Base-by-base conservation (phyloP, 1,140 invertebrate species). In the Cylas formicarius region DNA sequence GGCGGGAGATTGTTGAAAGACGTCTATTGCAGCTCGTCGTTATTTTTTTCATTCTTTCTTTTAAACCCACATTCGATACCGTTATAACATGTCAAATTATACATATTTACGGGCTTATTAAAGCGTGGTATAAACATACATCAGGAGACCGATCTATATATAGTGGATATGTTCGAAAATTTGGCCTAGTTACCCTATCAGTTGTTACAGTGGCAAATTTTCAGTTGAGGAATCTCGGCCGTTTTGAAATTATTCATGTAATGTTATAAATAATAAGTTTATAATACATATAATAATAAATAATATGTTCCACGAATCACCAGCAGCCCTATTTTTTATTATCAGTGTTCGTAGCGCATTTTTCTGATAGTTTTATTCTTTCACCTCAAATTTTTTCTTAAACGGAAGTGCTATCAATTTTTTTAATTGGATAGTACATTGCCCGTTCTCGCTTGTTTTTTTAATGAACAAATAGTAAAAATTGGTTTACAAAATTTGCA, bases 21-120 rank as follows among this genome's bases (percentile, higher is more conserved):
- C 35, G n/a, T n/a, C n/a, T n/a, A n/a, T n/a, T n/a, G n/a, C n/a
- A n/a, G n/a, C 37, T 40, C 41, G 32, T 36, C 24, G 26, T 40
- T 47, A 48, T 26, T 26, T 32, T 29, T 50, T 44, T 32, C 39
- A 51, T 21, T 22, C 31, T 37, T 39, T 27, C 37, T 45, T 50
- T 50, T 45, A 47, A 51, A 26, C 39, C n/a, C n/a, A n/a, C n/a
- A n/a, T 45, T 44, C 32, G 14, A 34, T 52, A 55, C 57, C 53
- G 57, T 57, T 59, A 59, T 21, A 38, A 45, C 36, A 31, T 48
- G 48, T 43, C 33, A 59, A 57, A 59, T 59, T 48, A 59, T 50
- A 59, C 43, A 55, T 44, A 59, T 59, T 57, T 57, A 44, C 39
- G 31, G 34, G 44, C 29, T 57, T 55, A 57, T 55, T 59, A 57